These are phyloP conservation scores for Sigmodon hispidus DNA, from an alignment of 2,113 vertebrate genomes.

Conservation along the genomic window DNA sequence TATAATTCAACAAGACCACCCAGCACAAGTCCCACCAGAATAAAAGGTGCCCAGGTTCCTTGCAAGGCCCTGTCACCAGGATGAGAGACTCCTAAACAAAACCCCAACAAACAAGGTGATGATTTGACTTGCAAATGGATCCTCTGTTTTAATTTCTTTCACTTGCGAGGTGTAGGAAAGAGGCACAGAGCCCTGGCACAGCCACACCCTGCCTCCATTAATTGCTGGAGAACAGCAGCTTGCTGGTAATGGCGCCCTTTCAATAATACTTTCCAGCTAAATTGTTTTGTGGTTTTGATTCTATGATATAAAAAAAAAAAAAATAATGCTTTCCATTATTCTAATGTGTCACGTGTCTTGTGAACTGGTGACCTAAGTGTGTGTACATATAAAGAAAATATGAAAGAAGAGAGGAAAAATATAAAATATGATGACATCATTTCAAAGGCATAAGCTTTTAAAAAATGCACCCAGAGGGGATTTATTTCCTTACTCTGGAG, in stretches of 20 bases:
- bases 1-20: slow-evolving; percentile 81
- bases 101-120: slow-evolving; percentile 41
- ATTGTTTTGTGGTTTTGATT: slow-evolving; percentile 98
- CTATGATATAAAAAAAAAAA: slow-evolving; percentile 94
- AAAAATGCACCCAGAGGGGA: slow-evolving; percentile 99
- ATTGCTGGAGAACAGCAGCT: slow-evolving; percentile 90
- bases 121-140: slow-evolving; percentile 64
- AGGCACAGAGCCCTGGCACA: slow-evolving; percentile 81
- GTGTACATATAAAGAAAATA: slow-evolving; percentile 92
- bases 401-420: slow-evolving; percentile 91
- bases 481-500: slow-evolving; percentile 99
- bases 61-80: neutral
- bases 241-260: slow-evolving; percentile 95
- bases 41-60: slow-evolving; percentile 54
- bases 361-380: slow-evolving; percentile 93
- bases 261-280: slow-evolving; percentile 97
- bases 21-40: slow-evolving; percentile 58
- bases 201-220: slow-evolving; percentile 96
- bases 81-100: neutral
- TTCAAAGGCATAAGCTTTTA: slow-evolving; percentile 99
- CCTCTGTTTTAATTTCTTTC: slow-evolving; percentile 82
- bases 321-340: slow-evolving; percentile 97
- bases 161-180: slow-evolving; percentile 81
- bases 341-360: slow-evolving; percentile 95
- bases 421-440: slow-evolving; percentile 99